Evolutionary conservation across 2,113 vertebrate genomes (phyloP).

Genomic region (Aptenodytes patagonicus): DNA sequence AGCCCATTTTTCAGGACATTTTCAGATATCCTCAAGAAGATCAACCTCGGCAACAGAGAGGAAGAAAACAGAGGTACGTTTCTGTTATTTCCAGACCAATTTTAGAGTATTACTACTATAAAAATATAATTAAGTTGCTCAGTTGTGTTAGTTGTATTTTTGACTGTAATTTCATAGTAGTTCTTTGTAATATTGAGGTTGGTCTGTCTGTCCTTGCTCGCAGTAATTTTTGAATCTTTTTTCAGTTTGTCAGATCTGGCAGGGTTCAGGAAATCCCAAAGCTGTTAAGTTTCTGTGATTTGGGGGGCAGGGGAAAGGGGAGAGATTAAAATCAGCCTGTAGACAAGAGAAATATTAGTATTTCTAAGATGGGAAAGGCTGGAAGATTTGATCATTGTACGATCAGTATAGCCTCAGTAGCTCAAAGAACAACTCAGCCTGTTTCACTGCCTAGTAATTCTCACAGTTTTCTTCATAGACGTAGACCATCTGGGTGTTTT

Average conservation of each 20-base stretch:
- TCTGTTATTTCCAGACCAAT: background rate
- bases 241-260: background rate
- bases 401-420: background rate
- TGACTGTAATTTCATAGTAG: background rate
- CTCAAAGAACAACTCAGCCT: background rate
- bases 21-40: constrained; percentile 90
- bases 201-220: background rate
- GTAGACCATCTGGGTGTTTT: background rate
- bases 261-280: background rate
- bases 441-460: background rate
- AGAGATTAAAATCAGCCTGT: background rate
- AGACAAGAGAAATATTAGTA: background rate
- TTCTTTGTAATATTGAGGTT: background rate
- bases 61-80: constrained; percentile 88
- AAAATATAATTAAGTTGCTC: background rate
- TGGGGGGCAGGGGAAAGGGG: too few species aligned
- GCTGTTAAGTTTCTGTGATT: background rate
- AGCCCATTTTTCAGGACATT: constrained; percentile 91
- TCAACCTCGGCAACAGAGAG: constrained; percentile 85
- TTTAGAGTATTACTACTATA: background rate
- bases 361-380: background rate
- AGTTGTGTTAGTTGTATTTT: background rate
- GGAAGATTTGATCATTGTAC: background rate
- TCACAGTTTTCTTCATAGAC: background rate
- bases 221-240: background rate